A percentile compares a stretch with the other conserved stretches of the same genome.
Evolutionary conservation across 1,140 invertebrate species (phyloP).

Genomic region (Thaumatotibia leucotreta): DNA sequence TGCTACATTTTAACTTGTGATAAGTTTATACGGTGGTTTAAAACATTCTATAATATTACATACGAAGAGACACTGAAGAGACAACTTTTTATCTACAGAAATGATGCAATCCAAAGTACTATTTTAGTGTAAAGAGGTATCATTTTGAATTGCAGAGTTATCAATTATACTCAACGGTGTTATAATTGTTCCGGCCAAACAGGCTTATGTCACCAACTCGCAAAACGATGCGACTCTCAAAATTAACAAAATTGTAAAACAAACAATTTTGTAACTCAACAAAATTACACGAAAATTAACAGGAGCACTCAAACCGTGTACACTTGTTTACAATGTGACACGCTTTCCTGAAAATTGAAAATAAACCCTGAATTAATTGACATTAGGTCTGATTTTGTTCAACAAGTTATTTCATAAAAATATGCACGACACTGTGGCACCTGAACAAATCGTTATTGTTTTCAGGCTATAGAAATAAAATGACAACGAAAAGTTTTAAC

Average conservation of each 20-base stretch:
- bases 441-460: conserved; percentile 3
- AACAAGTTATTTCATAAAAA: not conserved
- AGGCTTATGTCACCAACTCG: too few relatives aligned
- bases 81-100: too few relatives aligned
- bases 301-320: not conserved
- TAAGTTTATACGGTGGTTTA: too few relatives aligned
- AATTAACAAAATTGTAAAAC: not conserved
- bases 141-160: too few relatives aligned
- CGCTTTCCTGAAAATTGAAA: not conserved
- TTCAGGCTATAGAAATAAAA: conserved; percentile 1
- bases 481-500: not conserved
- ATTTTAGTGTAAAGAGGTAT: too few relatives aligned
- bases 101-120: too few relatives aligned
- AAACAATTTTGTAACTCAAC: not conserved
- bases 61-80: too few relatives aligned
- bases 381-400: not conserved
- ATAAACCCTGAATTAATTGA: not conserved
- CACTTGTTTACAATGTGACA: not conserved
- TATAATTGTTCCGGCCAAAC: too few relatives aligned
- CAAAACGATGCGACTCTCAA: too few relatives aligned
- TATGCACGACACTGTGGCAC: not conserved
- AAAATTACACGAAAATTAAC: not conserved
- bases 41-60: too few relatives aligned
- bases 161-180: too few relatives aligned
- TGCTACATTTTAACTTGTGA: too few relatives aligned